Conservation (phyloP, 2,113 vertebrate genomes). For the Nipponia nippon region DNA sequence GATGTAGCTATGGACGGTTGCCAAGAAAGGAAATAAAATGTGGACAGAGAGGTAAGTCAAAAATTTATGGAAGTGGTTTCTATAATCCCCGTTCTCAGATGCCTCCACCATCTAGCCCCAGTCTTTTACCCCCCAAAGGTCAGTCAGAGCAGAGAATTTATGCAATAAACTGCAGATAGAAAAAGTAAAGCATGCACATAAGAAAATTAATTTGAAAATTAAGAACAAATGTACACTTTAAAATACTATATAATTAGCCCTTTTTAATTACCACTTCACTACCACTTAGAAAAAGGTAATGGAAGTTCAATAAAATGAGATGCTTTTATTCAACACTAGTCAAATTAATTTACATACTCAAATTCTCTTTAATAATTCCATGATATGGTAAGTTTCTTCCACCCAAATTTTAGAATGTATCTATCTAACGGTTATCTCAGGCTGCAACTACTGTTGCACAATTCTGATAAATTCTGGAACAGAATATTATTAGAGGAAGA, state of each 20-base stretch:
- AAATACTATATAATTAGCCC: constrained; percentile 41
- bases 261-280: constrained; percentile 54
- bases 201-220: constrained; percentile 51
- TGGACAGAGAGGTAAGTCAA: background rate
- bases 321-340: constrained; percentile 52
- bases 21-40: background rate
- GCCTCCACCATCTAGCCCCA: background rate
- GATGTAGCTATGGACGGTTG: background rate
- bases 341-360: constrained; percentile 51
- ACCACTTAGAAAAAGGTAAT: constrained; percentile 43
- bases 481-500: background rate
- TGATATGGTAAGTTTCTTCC: constrained; percentile 10
- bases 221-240: constrained; percentile 44
- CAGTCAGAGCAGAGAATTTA: background rate
- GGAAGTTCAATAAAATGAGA: constrained; percentile 37
- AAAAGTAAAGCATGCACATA: background rate
- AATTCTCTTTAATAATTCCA: constrained; percentile 32
- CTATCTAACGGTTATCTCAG: background rate
- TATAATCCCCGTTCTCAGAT: background rate
- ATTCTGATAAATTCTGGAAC: constrained; percentile 30
- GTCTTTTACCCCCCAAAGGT: background rate
- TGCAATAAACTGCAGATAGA: background rate
- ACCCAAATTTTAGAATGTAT: constrained; percentile 33
- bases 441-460: background rate
- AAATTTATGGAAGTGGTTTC: background rate